Base-by-base conservation (phyloP, 2,113 vertebrate species). In the Rissa tridactyla region DNA sequence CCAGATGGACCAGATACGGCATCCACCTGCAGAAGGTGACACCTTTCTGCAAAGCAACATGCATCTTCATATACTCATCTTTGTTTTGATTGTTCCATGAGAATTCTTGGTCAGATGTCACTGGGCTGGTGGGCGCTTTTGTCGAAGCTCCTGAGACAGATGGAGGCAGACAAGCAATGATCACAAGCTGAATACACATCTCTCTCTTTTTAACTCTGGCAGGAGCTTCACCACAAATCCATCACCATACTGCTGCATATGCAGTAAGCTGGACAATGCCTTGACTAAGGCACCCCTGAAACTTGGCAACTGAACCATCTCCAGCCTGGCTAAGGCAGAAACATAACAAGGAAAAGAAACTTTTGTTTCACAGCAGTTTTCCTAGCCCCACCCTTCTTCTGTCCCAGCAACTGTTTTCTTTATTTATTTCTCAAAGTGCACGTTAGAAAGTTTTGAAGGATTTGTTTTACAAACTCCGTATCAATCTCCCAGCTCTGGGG, bases 401-500 rank as follows among this genome's bases (percentile, higher is more conserved):
- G 21, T 18, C 36, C 21, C 49, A 70, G 47, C 62, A 80, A 49
- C 10, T 29, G 2, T 36, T 79, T 72, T 49, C 10, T 83, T 7
- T 38, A 21, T 80, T 54, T 79, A 25, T 68, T 78, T 93, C 54
- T 61, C 54, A 80, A 55, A 11, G 36, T 64, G 10, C 3, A 5
- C 30, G 6, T 57, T 64, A 57, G 47, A 69, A 49, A 75, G 27
- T 62, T 51, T 85, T 55, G 36, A 75, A 75, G 27, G 22, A 69
- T 54, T 52, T 69, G 4, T 57, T 61, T 69, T 62, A 69, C 26
- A 89, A 80, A 38, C 5, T 69, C 55, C 0, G 0, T 36, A 47
- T 68, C 22, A 27, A 9, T 38, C 32, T 81, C 8, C 32, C 0
- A 0, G 4, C 13, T 55, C n/a, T 61, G 26, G 22, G n/a, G 34